Evolutionary conservation across 2,888 invertebrate genomes (phyloP).

Genomic region (Leptinotarsa rubiginosa): DNA sequence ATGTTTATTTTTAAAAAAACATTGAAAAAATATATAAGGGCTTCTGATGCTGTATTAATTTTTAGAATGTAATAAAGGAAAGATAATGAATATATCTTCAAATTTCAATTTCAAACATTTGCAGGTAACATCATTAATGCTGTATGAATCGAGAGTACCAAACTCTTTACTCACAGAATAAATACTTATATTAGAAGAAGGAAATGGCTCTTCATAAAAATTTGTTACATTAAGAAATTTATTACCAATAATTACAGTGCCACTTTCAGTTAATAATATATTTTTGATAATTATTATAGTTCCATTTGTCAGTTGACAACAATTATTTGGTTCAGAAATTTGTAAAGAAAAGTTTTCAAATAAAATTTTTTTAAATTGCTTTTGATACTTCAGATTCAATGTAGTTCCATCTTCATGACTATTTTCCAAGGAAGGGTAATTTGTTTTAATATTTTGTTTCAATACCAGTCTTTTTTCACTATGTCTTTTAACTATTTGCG

Average conservation of each 20-base stretch:
- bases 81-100: slow-evolving; percentile 4
- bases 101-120: slow-evolving; percentile 23
- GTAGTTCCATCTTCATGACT: slow-evolving; percentile 25
- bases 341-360: slow-evolving; percentile 27
- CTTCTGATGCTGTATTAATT: not conserved
- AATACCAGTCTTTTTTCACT: slow-evolving; percentile 18
- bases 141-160: slow-evolving; percentile 16
- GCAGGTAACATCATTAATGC: slow-evolving; percentile 10
- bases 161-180: slow-evolving; percentile 13
- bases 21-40: not conserved
- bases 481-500: slow-evolving; percentile 29
- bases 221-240: slow-evolving; percentile 6
- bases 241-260: slow-evolving; percentile 16
- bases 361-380: slow-evolving; percentile 28
- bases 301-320: slow-evolving; percentile 21
- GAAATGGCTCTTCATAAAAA: slow-evolving; percentile 31
- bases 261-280: slow-evolving; percentile 16
- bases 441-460: not conserved
- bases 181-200: slow-evolving; percentile 30
- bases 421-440: slow-evolving; percentile 8
- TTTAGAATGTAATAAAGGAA: slow-evolving; percentile 15
- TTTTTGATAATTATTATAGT: slow-evolving; percentile 23
- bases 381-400: not conserved
- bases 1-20: not conserved
- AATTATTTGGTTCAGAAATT: slow-evolving; percentile 29